Evolutionary conservation across 2,797 vertebrate genomes (phyloP), one percentile per base, ranked within the genome.

Genomic region (Echeneis naucrates): DNA sequence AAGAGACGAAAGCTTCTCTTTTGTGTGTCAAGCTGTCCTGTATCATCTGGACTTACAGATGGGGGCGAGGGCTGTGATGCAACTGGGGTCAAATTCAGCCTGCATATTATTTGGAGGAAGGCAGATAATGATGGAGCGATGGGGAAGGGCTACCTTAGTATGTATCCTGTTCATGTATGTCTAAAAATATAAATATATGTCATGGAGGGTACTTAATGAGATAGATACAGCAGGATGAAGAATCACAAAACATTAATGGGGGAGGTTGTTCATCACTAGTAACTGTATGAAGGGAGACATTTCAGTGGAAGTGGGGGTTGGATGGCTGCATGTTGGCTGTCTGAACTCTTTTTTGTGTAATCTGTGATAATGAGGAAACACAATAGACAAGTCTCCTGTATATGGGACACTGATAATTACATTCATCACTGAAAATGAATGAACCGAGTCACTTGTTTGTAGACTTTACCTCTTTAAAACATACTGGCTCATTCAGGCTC

Each of bases 21-120:
- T 88, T 88, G 88, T 91, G 69, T 79, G 68, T 58, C 50, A 81
- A 75, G 53, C 82, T 64, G 75, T 27, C 83, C 78, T 21, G 2
- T 72, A 81, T 89, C 78, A 78, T 85, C 35, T 75, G 54, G 72
- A 67, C 45, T 26, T 76, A 48, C 33, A 63, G 72, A 59, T 50
- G 0, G 68, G 33, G 53, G 69, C 3, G 56, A 77, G 75, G 80
- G 72, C 11, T 30, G 69, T 71, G 80, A 26, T 17, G n/a, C 6
- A 17, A 52, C 19, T 24, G 62, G 58, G 90, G 85, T 89, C 84
- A 88, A 68, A 87, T 85, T 60, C 42, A 50, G 58, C 72, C 83
- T 87, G 72, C 82, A 74, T 69, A 78, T 85, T 68, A 84, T 81
- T 55, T 45, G 23, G 48, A 77, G 24, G 24, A 51, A 32, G 66